A percentile compares a stretch with the other conserved stretches of the same genome.
Evolutionary conservation across 2,797 vertebrate species (phyloP).

Genomic region (Crocidura indochinensis): DNA sequence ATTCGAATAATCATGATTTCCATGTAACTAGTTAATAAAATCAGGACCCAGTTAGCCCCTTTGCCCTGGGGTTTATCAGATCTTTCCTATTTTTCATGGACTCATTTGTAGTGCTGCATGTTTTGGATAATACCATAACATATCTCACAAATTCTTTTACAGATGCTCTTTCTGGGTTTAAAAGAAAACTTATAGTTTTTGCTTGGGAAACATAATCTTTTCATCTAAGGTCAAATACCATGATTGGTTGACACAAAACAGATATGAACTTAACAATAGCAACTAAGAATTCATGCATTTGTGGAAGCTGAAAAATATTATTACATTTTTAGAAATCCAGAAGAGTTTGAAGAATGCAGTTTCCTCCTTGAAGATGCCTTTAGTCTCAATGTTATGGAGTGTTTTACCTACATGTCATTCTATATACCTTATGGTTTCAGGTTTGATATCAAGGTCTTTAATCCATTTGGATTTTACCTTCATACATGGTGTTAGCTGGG

Average conservation of each 20-base stretch:
- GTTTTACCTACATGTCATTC: too few species aligned
- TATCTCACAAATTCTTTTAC: not conserved
- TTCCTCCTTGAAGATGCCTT: too few species aligned
- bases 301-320: not conserved
- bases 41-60: not conserved
- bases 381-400: too few species aligned
- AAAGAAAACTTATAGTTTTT: not conserved
- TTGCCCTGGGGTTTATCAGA: not conserved
- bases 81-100: not conserved
- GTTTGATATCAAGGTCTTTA: too few species aligned
- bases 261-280: not conserved
- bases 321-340: conserved; percentile 39
- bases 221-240: not conserved
- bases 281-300: not conserved
- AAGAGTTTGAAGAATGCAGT: too few species aligned
- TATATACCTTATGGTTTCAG: too few species aligned
- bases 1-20: not conserved
- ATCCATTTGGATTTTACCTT: too few species aligned
- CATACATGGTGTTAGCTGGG: too few species aligned
- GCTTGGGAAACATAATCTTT: not conserved
- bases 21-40: not conserved
- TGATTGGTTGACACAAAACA: not conserved
- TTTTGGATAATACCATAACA: not conserved
- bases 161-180: not conserved
- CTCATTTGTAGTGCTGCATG: not conserved